A percentile compares a stretch with the other conserved stretches of the same genome.
These are phyloP conservation scores for Agraylea sexmaculata DNA, from an alignment of 1,140 invertebrate genomes.

Conservation along the genomic window DNA sequence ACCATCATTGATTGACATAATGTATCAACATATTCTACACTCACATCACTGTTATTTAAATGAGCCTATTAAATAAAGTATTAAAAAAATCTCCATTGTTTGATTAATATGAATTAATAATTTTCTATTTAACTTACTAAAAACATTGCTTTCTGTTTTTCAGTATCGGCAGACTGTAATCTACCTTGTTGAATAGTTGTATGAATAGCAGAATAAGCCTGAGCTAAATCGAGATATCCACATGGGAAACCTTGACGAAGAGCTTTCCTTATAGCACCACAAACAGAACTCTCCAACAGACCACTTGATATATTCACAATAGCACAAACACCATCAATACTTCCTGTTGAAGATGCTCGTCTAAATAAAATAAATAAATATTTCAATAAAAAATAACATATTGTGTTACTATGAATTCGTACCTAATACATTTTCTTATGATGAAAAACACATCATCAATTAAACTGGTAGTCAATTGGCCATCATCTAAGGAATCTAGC, in stretches of 20 bases:
- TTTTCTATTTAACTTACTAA: conserved; percentile 43
- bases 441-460: conserved; percentile 98
- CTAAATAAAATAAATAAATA: conserved; percentile 32
- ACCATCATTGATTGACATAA: conserved; percentile 58
- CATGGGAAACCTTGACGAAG: conserved; percentile 77
- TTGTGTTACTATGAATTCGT: conserved; percentile 12
- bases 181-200: conserved; percentile 73
- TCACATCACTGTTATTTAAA: conserved; percentile 86
- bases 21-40: conserved; percentile 80
- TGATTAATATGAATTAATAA: neutral
- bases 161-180: conserved; percentile 67
- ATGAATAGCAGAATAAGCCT: conserved; percentile 69
- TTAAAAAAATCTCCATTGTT: neutral
- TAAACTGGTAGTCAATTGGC: conserved; percentile 77
- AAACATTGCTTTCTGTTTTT: conserved; percentile 59
- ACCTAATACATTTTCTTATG: conserved; percentile 90
- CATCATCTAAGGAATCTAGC: conserved; percentile 63
- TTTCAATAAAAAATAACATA: neutral
- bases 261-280: conserved; percentile 59
- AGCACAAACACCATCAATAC: conserved; percentile 90
- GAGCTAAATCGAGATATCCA: conserved; percentile 71
- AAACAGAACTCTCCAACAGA: conserved; percentile 79
- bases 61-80: conserved; percentile 49
- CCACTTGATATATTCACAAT: conserved; percentile 90
- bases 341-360: conserved; percentile 77